These are phyloP conservation scores for Arbacia lixula DNA, from an alignment of 53 echinoderm and acorn worm species.

Conservation along the genomic window DNA sequence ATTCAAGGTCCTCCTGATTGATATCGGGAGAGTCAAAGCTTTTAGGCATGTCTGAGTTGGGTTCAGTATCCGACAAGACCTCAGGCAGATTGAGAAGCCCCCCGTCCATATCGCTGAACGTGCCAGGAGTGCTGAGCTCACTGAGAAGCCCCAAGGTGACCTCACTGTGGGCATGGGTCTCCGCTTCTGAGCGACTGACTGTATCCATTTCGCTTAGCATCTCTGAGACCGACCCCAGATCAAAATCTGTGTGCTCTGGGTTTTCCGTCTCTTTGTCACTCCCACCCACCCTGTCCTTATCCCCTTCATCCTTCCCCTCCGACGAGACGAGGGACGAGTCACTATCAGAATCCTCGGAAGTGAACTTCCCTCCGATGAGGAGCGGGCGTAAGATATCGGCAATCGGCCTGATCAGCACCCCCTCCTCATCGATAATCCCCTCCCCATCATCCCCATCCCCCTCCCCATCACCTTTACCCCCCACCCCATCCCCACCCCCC, in stretches of 20 bases:
- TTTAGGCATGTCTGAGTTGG: slow-evolving; percentile 42
- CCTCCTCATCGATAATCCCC: not conserved
- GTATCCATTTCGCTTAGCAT: slow-evolving; percentile 58
- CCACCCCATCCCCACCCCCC: slow-evolving; percentile 31
- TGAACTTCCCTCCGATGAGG: slow-evolving; percentile 48
- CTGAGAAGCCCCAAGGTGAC: slow-evolving; percentile 34
- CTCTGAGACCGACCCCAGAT: slow-evolving; percentile 56
- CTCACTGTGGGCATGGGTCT: slow-evolving; percentile 35
- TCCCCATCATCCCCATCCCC: not conserved
- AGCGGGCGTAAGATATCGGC: slow-evolving; percentile 53
- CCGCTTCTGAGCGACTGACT: slow-evolving; percentile 54
- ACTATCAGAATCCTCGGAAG: slow-evolving; percentile 21
- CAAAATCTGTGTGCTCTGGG: slow-evolving; percentile 9
- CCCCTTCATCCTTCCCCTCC: slow-evolving; percentile 55
- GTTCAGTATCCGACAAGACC: slow-evolving; percentile 41
- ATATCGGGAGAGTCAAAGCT: slow-evolving; percentile 41
- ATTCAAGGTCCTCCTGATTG: not conserved
- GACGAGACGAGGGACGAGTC: slow-evolving; percentile 29
- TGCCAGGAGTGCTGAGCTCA: slow-evolving; percentile 54
- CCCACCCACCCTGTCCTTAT: slow-evolving; percentile 51
- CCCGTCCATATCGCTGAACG: slow-evolving; percentile 34
- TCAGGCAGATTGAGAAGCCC: slow-evolving; percentile 36
- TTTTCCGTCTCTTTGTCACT: slow-evolving; percentile 57
- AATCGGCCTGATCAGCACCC: slow-evolving; percentile 14
- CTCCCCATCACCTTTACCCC: slow-evolving; percentile 13